These are phyloP conservation scores for Catagonus wagneri DNA, from an alignment of 2,113 vertebrate species.

Conservation along the genomic window DNA sequence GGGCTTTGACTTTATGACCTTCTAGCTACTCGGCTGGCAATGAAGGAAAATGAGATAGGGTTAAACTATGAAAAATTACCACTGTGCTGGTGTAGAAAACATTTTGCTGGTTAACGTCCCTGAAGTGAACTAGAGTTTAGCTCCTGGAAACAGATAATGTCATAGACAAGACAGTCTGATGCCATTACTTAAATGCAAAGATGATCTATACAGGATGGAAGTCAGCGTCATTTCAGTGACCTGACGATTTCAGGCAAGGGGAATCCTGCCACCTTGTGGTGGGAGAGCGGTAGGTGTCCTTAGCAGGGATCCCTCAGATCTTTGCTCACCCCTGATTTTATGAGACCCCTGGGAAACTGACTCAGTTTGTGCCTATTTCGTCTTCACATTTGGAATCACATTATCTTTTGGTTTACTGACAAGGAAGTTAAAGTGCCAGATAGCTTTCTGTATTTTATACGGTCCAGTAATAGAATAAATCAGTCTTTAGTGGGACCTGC, in stretches of 20 bases:
- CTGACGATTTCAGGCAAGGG: background rate
- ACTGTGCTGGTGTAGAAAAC: background rate
- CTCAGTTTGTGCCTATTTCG: background rate
- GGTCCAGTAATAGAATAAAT: background rate
- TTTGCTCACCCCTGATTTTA: background rate
- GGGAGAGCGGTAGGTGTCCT: background rate
- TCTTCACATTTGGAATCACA: background rate
- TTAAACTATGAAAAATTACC: background rate
- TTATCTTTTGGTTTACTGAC: slow-evolving; percentile 32
- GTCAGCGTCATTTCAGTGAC: background rate
- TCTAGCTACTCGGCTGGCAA: background rate
- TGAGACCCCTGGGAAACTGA: background rate
- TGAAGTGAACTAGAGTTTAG: background rate
- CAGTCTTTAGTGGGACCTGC: background rate
- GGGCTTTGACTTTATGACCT: background rate
- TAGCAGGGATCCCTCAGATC: background rate
- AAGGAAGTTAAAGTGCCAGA: background rate
- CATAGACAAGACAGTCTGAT: background rate
- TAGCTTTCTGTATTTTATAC: background rate
- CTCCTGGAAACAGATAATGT: background rate
- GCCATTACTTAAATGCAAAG: background rate
- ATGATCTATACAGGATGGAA: background rate
- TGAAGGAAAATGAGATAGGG: background rate
- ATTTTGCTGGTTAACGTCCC: slow-evolving; percentile 28
- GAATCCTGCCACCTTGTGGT: slow-evolving; percentile 74